Evolutionary conservation across 2,888 invertebrate genomes (phyloP).

Genomic region (Caenorhabditis sp.): DNA sequence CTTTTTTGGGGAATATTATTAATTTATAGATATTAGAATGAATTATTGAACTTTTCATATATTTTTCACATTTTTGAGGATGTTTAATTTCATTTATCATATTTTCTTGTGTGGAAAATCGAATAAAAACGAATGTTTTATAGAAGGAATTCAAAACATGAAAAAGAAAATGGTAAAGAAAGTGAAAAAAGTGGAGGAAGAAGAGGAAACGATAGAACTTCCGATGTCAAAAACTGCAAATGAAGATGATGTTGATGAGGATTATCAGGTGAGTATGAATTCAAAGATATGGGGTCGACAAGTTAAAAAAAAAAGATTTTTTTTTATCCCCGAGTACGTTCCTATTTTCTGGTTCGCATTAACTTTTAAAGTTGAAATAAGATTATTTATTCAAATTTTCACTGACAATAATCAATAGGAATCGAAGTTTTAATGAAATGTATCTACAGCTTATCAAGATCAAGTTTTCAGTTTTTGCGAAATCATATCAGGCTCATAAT

Average conservation of each 20-base stretch:
- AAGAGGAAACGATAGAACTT: slow-evolving; percentile 13
- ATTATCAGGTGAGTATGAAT: slow-evolving; percentile 30
- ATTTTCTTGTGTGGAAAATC: not conserved
- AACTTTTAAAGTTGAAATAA: no score
- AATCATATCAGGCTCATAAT: no score
- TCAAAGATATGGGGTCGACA: not conserved
- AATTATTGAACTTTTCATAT: slow-evolving; percentile 1
- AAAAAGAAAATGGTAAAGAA: not conserved
- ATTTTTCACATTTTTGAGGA: not conserved
- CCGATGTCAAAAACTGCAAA: slow-evolving; percentile 13
- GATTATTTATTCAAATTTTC: no score
- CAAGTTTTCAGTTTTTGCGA: no score
- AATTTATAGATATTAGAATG: slow-evolving; percentile 1
- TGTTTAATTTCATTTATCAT: no score
- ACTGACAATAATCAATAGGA: no score
- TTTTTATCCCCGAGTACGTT: no score
- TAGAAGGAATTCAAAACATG: not conserved
- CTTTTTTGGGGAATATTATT: not conserved
- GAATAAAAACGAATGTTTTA: not conserved
- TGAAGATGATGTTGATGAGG: slow-evolving; percentile 31
- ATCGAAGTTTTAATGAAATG: no score
- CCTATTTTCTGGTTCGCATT: no score
- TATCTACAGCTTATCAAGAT: no score
- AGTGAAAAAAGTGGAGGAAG: not conserved
- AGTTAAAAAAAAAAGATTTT: not conserved